Evolutionary conservation across 1,140 invertebrate genomes (phyloP).

Genomic region (Drosophila nigromelanica): DNA sequence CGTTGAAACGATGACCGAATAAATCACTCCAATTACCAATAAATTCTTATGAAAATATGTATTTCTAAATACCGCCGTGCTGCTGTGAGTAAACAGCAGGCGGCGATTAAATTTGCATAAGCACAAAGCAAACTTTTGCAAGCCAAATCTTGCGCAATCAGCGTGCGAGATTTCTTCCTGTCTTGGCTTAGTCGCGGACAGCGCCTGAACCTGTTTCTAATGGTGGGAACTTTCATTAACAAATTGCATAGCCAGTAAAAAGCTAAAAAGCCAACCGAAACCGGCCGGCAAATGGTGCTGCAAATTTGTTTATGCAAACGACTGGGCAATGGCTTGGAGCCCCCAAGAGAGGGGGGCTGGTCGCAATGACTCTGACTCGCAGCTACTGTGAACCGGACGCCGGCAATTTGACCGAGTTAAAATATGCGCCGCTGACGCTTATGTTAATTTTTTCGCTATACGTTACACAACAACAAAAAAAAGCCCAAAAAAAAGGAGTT

Average conservation of each 20-base stretch:
- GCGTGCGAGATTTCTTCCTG: slow-evolving; percentile 65
- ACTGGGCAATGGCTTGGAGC: slow-evolving; percentile 17
- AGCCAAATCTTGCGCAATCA: slow-evolving; percentile 59
- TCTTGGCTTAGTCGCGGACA: slow-evolving; percentile 20
- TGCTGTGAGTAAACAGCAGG: slow-evolving; percentile 43
- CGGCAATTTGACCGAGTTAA: slow-evolving; percentile 81
- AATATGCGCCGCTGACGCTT: slow-evolving; percentile 79
- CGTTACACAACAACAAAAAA: slow-evolving; percentile 37
- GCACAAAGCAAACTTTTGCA: slow-evolving; percentile 47
- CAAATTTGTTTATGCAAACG: slow-evolving; percentile 80
- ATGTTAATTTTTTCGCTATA: slow-evolving; percentile 71
- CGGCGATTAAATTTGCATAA: slow-evolving; percentile 67
- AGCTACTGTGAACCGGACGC: slow-evolving; percentile 66
- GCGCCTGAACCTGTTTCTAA: slow-evolving; percentile 75
- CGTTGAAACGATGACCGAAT: slow-evolving; percentile 34
- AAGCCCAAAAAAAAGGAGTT: slow-evolving; percentile 48
- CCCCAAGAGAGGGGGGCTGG: background rate
- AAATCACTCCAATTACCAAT: slow-evolving; percentile 38
- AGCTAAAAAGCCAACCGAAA: slow-evolving; percentile 52
- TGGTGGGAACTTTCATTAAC: slow-evolving; percentile 81
- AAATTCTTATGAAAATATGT: slow-evolving; percentile 6
- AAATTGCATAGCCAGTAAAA: slow-evolving; percentile 35
- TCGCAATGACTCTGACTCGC: slow-evolving; percentile 22
- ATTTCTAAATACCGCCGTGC: slow-evolving; percentile 33
- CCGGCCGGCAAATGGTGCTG: slow-evolving; percentile 76